phyloP scores from a whole-genome alignment of 1,140 invertebrate species.

The Drosophila takahashii region DNA sequence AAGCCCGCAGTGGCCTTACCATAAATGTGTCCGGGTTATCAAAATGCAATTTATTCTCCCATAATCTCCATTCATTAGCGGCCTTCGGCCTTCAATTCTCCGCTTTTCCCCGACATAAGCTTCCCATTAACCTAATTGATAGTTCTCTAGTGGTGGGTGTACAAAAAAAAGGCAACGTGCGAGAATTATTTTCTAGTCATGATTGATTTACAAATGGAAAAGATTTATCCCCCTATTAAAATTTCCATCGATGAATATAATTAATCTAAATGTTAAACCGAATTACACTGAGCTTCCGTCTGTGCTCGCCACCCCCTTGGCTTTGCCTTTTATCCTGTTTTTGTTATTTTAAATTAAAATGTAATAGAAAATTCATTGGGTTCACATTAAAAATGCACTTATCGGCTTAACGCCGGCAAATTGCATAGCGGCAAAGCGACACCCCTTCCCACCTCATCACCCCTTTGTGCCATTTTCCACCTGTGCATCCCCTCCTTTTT shows the following conservation, averaged over 20 bases:
- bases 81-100: constrained; percentile 8
- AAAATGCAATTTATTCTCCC: constrained; percentile 40
- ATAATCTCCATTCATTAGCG: constrained; percentile 47
- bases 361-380: constrained; percentile 82
- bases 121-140: constrained; percentile 75
- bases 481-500: neutral
- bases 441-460: neutral
- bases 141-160: constrained; percentile 40
- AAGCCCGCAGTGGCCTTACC: constrained; percentile 4
- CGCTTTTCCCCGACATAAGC: constrained; percentile 15
- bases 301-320: neutral
- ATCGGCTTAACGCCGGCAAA: constrained; percentile 77
- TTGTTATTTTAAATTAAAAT: constrained; percentile 82
- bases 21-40: constrained; percentile 14
- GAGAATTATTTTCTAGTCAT: constrained; percentile 56
- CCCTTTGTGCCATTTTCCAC: neutral
- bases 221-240: constrained; percentile 70
- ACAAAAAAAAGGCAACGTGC: neutral
- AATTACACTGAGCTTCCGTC: constrained; percentile 53
- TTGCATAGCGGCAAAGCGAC: constrained; percentile 55
- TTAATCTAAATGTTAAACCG: constrained; percentile 81
- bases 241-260: constrained; percentile 65
- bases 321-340: constrained; percentile 11
- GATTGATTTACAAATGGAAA: constrained; percentile 64
- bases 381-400: constrained; percentile 81